Evolutionary conservation across 2,113 vertebrate species (phyloP).

Genomic region (Gallinago media): DNA sequence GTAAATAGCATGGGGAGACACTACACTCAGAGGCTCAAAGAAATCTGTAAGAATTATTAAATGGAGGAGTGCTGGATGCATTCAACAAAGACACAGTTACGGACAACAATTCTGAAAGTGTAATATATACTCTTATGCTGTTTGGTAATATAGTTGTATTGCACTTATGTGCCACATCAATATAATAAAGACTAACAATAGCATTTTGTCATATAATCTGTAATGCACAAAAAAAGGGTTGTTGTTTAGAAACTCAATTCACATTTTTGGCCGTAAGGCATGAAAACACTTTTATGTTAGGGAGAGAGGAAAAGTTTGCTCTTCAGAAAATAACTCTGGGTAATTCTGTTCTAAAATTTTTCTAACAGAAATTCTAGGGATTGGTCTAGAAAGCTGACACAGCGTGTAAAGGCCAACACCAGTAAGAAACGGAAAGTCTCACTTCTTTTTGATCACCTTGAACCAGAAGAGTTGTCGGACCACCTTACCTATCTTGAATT

Average conservation of each 20-base stretch:
- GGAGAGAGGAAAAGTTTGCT: neutral
- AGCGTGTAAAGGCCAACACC: conserved; percentile 89
- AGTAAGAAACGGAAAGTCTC: conserved; percentile 97
- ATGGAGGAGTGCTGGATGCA: neutral
- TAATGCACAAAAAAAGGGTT: neutral
- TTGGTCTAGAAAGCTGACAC: conserved; percentile 95
- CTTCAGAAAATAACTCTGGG: neutral
- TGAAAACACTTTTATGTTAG: neutral
- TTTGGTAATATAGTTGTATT: neutral
- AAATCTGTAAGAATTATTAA: neutral
- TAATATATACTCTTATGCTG: neutral
- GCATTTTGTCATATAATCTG: neutral
- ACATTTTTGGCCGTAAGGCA: neutral
- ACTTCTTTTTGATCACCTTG: conserved; percentile 94
- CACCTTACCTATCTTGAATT: conserved; percentile 95
- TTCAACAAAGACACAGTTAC: neutral
- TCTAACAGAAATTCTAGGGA: conserved; percentile 88
- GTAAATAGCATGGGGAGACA: neutral
- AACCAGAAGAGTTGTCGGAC: conserved; percentile 92
- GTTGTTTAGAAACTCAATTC: neutral
- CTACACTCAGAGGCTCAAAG: neutral
- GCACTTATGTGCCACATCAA: neutral
- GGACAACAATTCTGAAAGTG: neutral
- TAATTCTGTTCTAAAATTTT: neutral
- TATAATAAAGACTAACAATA: neutral